Base-by-base conservation (phyloP, 2,113 vertebrate species). In the Pristiophorus japonicus region DNA sequence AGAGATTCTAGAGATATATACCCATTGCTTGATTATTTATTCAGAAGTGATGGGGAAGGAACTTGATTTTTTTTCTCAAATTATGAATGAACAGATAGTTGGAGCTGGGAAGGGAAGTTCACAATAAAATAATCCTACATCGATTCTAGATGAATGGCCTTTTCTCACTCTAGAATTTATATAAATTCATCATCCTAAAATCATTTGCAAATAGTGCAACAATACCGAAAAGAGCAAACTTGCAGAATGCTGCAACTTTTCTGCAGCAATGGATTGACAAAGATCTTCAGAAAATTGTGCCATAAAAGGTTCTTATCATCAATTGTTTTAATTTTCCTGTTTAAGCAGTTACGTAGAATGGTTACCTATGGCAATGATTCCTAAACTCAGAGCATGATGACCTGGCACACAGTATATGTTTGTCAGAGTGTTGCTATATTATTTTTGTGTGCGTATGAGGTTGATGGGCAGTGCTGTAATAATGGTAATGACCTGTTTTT, bases 361-460 rank as follows among this genome's bases (percentile, higher is more conserved):
- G 93, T 94, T 94, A 73, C 66, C 65, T 30, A 51, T 94, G 65
- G 66, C 93, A 94, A 94, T 66, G 10, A 24, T 73, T 70, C 93
- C 73, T 73, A 73, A 70, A 34, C 42, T 94, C 27, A n/a, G 93
- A 94, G 45, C 93, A 73, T 51, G 65, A 34, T 94, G 93, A 94
- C 93, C 93, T 70, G 93, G 66, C 93, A 51, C 63, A 67, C 12
- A 27, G 42, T 90, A 90, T 90, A 55, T 90, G 65, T 94, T 94
- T 70, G 66, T 70, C 16, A 10, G 34, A 51, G 93, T 51, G 45
- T 70, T 94, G 22, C 24, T 70, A 34, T 73, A 51, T 70, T 73
- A 24, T 81, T 65, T 92, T 10, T 47, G 12, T n/a, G 30, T 38
- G n/a, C 20, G 3, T 30, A 4, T 59, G 63, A 94, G 20, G 92